phyloP scores from a whole-genome alignment of 2,888 invertebrate genomes.

The Neoitamus cyanurus region DNA sequence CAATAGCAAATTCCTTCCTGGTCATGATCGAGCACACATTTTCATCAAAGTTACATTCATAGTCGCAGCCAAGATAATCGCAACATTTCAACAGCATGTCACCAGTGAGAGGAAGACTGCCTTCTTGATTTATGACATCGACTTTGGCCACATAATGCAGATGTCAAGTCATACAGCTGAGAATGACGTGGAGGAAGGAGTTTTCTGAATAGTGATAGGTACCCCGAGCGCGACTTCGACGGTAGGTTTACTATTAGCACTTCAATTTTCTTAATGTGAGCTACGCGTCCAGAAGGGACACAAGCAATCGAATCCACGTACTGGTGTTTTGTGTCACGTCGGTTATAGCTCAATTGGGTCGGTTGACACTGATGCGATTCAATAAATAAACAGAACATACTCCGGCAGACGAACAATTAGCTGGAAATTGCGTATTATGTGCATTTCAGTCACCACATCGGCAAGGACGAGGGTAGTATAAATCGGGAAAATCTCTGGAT shows the following conservation, averaged over 20 bases:
- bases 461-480: not conserved
- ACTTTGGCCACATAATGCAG: conserved; percentile 10
- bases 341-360: conserved; percentile 31
- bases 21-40: conserved; percentile 20
- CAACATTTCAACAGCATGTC: conserved; percentile 37
- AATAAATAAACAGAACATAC: not conserved
- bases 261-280: not conserved
- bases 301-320: not conserved
- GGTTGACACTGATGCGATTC: conserved; percentile 27
- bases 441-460: not conserved
- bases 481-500: not conserved
- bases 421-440: conserved; percentile 26
- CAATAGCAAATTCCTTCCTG: conserved; percentile 6
- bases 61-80: conserved; percentile 6
- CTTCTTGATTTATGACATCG: conserved; percentile 36
- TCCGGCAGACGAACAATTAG: conserved; percentile 8
- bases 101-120: conserved; percentile 2
- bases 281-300: too few relatives aligned
- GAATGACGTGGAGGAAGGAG: not conserved
- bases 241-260: not conserved
- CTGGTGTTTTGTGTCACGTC: not conserved
- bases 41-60: conserved; percentile 22
- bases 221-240: not conserved
- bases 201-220: not conserved
- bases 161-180: conserved; percentile 38